These are phyloP conservation scores for Philaethria dido DNA, from an alignment of 2,888 invertebrate genomes.

Conservation along the genomic window DNA sequence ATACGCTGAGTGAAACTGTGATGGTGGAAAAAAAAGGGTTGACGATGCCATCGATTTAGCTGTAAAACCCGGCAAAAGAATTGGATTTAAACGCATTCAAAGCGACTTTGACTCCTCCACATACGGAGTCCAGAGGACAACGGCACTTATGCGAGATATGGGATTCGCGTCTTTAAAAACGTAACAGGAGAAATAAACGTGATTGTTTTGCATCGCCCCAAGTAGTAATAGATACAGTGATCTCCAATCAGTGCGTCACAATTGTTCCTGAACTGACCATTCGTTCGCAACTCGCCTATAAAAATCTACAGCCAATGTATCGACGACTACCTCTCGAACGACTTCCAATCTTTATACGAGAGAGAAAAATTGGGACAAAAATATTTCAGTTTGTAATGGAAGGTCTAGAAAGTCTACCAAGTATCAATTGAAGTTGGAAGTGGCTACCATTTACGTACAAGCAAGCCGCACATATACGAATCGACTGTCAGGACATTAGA, in stretches of 20 bases:
- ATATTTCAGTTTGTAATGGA: conserved; percentile 88
- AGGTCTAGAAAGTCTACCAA: conserved; percentile 86
- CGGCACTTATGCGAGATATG: conserved; percentile 79
- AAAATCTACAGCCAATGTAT: conserved; percentile 81
- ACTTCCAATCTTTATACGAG: conserved; percentile 75
- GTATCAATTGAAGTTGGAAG: conserved; percentile 87
- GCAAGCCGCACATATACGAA: conserved; percentile 78
- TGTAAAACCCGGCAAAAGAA: conserved; percentile 40
- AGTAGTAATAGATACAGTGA: conserved; percentile 87
- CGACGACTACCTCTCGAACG: conserved; percentile 59
- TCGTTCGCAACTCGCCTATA: conserved; percentile 87
- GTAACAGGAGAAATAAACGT: conserved; percentile 76
- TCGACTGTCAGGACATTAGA: conserved; percentile 84
- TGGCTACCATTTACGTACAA: conserved; percentile 85
- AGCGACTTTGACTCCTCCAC: conserved; percentile 78
- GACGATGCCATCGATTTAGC: conserved; percentile 47
- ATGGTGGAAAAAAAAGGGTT: conserved; percentile 63
- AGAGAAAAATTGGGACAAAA: conserved; percentile 85
- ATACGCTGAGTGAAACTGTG: conserved; percentile 61
- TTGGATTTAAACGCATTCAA: conserved; percentile 79
- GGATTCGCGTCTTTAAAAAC: conserved; percentile 63
- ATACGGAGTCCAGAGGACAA: conserved; percentile 86
- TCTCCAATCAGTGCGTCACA: conserved; percentile 89
- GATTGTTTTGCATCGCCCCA: conserved; percentile 88
- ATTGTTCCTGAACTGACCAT: conserved; percentile 92